Conservation (phyloP, 1,140 invertebrate genomes). For the Magallana ariakensis region DNA sequence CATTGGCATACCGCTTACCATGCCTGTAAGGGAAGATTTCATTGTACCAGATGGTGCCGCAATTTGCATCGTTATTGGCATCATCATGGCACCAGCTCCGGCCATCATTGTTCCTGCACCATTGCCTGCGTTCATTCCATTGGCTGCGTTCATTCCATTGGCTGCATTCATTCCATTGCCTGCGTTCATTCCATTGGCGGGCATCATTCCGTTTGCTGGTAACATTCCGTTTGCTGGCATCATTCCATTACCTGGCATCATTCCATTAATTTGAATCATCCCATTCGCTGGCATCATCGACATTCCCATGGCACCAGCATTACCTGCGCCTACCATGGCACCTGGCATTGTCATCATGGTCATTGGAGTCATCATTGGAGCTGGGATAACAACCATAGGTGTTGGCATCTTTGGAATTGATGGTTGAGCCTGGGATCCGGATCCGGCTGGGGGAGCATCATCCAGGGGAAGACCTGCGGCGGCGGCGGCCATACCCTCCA, state of each 20-base stretch:
- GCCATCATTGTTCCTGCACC: not conserved
- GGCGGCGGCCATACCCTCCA: not conserved
- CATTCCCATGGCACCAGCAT: conserved; percentile 3
- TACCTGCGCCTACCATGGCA: not conserved
- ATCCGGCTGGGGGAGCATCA: conserved; percentile 11
- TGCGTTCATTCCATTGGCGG: not conserved
- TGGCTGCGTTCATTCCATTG: no score
- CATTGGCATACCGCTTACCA: conserved; percentile 9
- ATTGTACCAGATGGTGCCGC: not conserved
- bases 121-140: no score
- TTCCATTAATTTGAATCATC: conserved; percentile 10
- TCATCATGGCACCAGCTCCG: not conserved
- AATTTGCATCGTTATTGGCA: not conserved
- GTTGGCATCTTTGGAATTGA: not conserved
- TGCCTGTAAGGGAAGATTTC: not conserved
- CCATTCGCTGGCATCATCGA: conserved; percentile 6
- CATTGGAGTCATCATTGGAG: conserved; percentile 29
- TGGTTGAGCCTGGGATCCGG: not conserved
- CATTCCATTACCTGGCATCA: conserved; percentile 1
- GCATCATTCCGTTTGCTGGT: conserved; percentile 23
- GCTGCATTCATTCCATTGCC: no score
- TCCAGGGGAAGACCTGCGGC: not conserved
- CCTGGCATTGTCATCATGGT: conserved; percentile 30
- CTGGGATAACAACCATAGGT: conserved; percentile 5
- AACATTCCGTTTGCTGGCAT: conserved; percentile 36